These are phyloP conservation scores for Ceyx margarethae DNA, from an alignment of 2,113 vertebrate genomes.

Conservation along the genomic window DNA sequence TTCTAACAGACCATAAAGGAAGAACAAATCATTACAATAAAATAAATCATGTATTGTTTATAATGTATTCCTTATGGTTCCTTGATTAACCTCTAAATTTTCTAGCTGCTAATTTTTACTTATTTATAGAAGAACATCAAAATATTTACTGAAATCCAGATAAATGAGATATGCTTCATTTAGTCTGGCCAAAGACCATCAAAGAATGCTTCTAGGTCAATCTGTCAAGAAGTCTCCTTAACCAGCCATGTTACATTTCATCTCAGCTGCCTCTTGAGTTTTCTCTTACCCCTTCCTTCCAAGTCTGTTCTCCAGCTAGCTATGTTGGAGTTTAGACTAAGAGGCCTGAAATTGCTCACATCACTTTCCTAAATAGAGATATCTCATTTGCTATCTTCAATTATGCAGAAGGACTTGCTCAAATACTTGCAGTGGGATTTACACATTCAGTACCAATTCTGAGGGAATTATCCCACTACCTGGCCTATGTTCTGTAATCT, in stretches of 20 bases:
- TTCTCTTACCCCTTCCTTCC: not conserved
- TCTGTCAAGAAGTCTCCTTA: not conserved
- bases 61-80: not conserved
- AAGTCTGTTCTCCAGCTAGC: not conserved
- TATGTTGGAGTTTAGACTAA: not conserved
- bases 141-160: not conserved
- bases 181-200: not conserved
- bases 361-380: not conserved
- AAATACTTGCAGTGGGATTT: not conserved
- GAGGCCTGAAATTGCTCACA: not conserved
- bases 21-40: not conserved
- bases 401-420: not conserved
- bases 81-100: not conserved
- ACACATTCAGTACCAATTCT: not conserved
- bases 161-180: not conserved
- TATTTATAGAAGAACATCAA: not conserved
- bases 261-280: not conserved
- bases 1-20: not conserved
- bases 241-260: not conserved
- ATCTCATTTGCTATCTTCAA: not conserved
- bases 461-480: not conserved
- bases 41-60: not conserved
- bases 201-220: not conserved
- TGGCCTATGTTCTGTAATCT: not conserved
- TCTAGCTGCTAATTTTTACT: not conserved